These are phyloP conservation scores for Pocota personata DNA, from an alignment of 2,888 invertebrate species.

Conservation along the genomic window DNA sequence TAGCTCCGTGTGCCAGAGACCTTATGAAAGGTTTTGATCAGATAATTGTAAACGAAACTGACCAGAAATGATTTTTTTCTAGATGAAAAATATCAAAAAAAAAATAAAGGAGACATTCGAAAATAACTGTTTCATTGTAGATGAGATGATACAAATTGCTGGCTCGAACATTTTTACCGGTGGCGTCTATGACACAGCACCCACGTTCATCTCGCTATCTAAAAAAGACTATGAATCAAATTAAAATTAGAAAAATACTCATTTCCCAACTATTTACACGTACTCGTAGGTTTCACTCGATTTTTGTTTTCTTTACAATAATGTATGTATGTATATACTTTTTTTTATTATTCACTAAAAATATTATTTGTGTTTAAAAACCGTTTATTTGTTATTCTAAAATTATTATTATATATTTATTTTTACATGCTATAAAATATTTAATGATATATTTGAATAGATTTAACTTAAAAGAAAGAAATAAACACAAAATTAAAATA, in stretches of 20 bases:
- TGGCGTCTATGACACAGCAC: too few relatives aligned
- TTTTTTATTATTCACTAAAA: neutral
- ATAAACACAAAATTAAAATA: conserved; percentile 6
- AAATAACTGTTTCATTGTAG: too few relatives aligned
- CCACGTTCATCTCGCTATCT: too few relatives aligned
- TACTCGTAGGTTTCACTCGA: conserved; percentile 22
- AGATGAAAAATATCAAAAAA: too few relatives aligned
- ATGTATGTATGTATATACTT: neutral
- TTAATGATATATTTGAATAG: conserved; percentile 23
- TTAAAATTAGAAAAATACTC: neutral
- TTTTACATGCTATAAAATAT: conserved; percentile 38
- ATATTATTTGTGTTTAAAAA: conserved; percentile 11
- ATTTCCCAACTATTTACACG: neutral
- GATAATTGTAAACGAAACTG: too few relatives aligned
- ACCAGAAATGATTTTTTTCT: too few relatives aligned
- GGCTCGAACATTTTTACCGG: too few relatives aligned
- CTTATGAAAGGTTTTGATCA: too few relatives aligned
- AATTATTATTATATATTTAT: neutral
- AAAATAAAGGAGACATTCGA: too few relatives aligned
- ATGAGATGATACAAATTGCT: too few relatives aligned
- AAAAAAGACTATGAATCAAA: too few relatives aligned
- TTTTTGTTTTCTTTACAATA: conserved; percentile 1
- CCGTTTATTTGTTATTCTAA: conserved; percentile 10
- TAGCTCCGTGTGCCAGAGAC: too few relatives aligned
- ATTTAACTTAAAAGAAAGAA: conserved; percentile 1